Evolutionary conservation across 2,888 invertebrate species (phyloP).

Genomic region (Mylabris sibirica): DNA sequence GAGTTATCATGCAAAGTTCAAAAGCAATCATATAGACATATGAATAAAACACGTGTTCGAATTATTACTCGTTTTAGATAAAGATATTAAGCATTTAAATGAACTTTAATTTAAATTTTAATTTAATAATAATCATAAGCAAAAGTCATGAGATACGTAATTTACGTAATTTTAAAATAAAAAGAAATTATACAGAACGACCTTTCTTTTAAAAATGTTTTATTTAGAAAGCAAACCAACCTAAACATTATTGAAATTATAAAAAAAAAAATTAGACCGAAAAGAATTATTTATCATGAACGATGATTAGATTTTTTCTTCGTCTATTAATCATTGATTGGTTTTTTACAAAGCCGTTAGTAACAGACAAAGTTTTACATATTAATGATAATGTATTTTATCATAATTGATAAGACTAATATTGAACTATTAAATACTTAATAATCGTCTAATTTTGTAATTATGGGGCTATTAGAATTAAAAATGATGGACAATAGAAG

Average conservation of each 20-base stretch:
- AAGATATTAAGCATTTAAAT: too few species aligned
- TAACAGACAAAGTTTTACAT: constrained; percentile 1
- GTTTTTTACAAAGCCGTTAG: background rate
- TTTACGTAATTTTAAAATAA: too few species aligned
- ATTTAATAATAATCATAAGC: too few species aligned
- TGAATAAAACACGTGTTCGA: too few species aligned
- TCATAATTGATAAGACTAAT: background rate
- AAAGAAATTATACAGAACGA: too few species aligned
- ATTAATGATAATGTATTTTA: constrained; percentile 1
- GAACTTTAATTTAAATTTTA: too few species aligned
- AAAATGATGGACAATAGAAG: background rate
- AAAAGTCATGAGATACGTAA: too few species aligned
- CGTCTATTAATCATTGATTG: background rate
- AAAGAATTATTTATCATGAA: background rate
- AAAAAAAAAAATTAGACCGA: background rate
- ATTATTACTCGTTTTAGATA: too few species aligned
- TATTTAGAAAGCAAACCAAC: too few species aligned
- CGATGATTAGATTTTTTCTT: background rate
- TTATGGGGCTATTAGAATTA: background rate
- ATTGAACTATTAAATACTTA: background rate
- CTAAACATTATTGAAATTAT: background rate
- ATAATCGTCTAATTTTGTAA: background rate
- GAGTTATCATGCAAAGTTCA: too few species aligned
- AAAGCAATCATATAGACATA: too few species aligned
- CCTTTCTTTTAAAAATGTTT: too few species aligned